Evolutionary conservation across 1,140 invertebrate species (phyloP), one percentile per base, ranked within the genome.

Genomic region (Drosophila tsacasi): DNA sequence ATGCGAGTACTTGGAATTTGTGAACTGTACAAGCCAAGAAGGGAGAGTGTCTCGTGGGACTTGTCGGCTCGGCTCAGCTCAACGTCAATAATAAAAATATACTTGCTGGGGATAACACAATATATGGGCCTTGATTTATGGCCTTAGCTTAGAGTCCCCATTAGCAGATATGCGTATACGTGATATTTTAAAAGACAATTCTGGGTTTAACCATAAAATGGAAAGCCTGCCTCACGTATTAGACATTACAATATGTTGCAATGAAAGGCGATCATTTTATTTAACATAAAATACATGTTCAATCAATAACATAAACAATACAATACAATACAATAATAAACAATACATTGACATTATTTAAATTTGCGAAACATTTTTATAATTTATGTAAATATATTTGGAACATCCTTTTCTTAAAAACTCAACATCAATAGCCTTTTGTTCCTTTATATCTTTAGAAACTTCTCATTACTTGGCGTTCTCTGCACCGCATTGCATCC

Each of bases 401-500:
- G 3, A 15, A 54, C 12, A 15, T n/a, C 5, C 13, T 23, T n/a
- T 39, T 2, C 15, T 27, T 4, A 2, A 44, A 46, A 58, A 13
- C 15, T 13, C 35, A n/a, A 3, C 23, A 25, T 17, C 19, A n/a
- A 1, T 8, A 40, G 23, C 2, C 8, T 27, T n/a, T 35, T 59
- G 9, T 25, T 66, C 17, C 13, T 9, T 15, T 12, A 17, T 30
- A 35, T 37, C 44, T 19, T 49, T 23, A 40, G 37, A 5, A 50
- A 42, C 50, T 68, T 68, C 19, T 65, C 27, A 13, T 42, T 65
- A 17, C 32, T 54, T 37, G 13, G 19, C 44, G 6, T 49, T 39
- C 23, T 42, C 13, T 32, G n/a, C 52, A 44, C 62, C 47, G 66
- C 66, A 69, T 27, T 67, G 66, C 66, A 69, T 67, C 62, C 21